Evolutionary conservation across 2,113 vertebrate genomes (phyloP), one percentile per base, ranked within the genome.

Genomic region (human): DNA sequence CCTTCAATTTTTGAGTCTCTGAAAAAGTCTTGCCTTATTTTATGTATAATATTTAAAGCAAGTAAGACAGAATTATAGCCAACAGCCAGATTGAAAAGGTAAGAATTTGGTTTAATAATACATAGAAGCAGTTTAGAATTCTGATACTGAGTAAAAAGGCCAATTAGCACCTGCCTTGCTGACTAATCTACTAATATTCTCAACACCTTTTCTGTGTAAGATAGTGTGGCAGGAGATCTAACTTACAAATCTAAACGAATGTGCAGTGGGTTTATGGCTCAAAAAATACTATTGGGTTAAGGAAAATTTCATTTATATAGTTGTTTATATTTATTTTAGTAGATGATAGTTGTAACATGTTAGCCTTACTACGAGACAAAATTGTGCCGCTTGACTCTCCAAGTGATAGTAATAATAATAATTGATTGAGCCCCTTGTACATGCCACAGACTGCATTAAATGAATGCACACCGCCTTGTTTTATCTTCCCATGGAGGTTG

Each of bases 151-250:
- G 90, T 96, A 48, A 96, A 75, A 97, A 88, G 27, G 64, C 70
- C 68, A 68, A 97, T 96, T 96, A 96, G 82, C 97, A 48, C 90
- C 88, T 92, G 93, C 84, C 82, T 70, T 13, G 3, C 59, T 80
- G 59, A 84, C 90, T 92, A 93, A 97, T 98, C 86, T 96, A 45
- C 70, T 64, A 72, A 87, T 88, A 97, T 96, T 89, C 94, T 52
- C 89, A 88, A 95, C 97, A 97, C 97, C 97, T 98, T 98, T 96
- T 89, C 95, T 83, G 73, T 78, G 50, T 55, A 86, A 82, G 35
- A 9, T 6, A 55, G 23, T 8, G 6, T 35, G 50, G 48, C 52
- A 59, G 89, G 59, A 81, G 38, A 45, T 45, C 27, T 79, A 73
- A 94, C 13, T 97, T 72, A 87, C 57, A 80, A 70, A 38, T 48